Conservation (phyloP, 2,888 invertebrate species). For the Stramonita haemastoma region DNA sequence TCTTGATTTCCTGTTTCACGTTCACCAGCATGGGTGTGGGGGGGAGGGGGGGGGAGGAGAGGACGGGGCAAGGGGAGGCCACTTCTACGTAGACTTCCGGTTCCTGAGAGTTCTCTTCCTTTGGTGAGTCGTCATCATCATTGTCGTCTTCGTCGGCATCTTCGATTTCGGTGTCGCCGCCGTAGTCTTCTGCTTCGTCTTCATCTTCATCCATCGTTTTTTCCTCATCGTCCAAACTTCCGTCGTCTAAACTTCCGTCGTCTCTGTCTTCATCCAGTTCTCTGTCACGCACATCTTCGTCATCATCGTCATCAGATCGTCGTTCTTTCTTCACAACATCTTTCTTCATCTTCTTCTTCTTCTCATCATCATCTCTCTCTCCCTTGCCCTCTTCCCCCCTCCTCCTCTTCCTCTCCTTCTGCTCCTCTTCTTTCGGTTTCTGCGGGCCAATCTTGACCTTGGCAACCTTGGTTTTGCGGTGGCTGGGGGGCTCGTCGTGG, state of each 20-base stretch:
- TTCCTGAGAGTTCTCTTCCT: neutral
- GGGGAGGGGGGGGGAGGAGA: no score
- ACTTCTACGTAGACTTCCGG: neutral
- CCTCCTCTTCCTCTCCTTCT: neutral
- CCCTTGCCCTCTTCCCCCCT: no score
- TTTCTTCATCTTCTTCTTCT: constrained; percentile 12
- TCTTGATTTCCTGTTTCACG: neutral
- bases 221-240: neutral
- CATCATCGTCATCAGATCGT: neutral
- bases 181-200: constrained; percentile 14
- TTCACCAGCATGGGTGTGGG: neutral
- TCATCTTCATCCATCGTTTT: neutral
- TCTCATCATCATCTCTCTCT: neutral
- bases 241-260: neutral
- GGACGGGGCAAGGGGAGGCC: neutral
- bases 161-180: constrained; percentile 15
- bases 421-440: neutral
- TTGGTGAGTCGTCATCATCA: neutral
- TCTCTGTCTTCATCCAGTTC: neutral
- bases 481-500: constrained; percentile 4
- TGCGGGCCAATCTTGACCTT: neutral
- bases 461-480: neutral
- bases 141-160: constrained; percentile 11
- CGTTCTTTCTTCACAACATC: neutral
- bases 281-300: neutral